phyloP scores from a whole-genome alignment of 2,888 invertebrate genomes.

The Ypsolopha sequella region DNA sequence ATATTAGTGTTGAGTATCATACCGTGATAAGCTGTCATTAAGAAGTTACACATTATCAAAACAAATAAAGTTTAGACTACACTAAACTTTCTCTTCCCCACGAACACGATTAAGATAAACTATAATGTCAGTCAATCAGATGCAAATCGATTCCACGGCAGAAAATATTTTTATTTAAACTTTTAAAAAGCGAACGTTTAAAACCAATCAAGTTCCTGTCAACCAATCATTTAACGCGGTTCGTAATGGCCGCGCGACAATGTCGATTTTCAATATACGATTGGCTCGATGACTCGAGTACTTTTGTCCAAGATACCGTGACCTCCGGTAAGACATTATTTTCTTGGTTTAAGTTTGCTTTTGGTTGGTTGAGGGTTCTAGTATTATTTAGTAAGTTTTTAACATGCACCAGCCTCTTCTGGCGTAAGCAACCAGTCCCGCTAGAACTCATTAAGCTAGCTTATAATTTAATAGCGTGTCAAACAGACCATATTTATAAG shows the following conservation, averaged over 20 bases:
- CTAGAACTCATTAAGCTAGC: conserved; percentile 9
- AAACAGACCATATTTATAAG: conserved; percentile 7
- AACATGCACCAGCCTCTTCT: conserved; percentile 1
- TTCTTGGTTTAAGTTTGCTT: no score
- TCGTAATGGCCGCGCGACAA: conserved; percentile 4
- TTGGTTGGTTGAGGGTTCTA: no score
- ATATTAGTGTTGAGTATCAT: no score
- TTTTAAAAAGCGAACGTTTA: neutral
- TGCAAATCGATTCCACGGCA: conserved; percentile 13
- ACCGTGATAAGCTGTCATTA: neutral
- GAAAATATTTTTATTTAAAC: neutral
- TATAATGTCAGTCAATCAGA: conserved; percentile 14
- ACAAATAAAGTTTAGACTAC: neutral
- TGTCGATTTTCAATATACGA: conserved; percentile 9
- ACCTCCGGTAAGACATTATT: no score
- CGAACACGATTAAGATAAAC: conserved; percentile 9
- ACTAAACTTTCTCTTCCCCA: conserved; percentile 12
- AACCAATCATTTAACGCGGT: conserved; percentile 10
- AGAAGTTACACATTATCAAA: neutral
- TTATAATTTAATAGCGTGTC: conserved; percentile 12
- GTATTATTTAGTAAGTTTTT: conserved; percentile 1
- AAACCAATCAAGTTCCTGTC: conserved; percentile 5
- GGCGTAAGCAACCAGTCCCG: conserved; percentile 6
- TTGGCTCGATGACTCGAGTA: conserved; percentile 5
- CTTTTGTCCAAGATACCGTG: no score